Percentiles rank a stretch among this genome's conserved stretches.
Evolutionary conservation across 2,113 vertebrate species (phyloP).

Genomic region (Grammomys dolichurus): DNA sequence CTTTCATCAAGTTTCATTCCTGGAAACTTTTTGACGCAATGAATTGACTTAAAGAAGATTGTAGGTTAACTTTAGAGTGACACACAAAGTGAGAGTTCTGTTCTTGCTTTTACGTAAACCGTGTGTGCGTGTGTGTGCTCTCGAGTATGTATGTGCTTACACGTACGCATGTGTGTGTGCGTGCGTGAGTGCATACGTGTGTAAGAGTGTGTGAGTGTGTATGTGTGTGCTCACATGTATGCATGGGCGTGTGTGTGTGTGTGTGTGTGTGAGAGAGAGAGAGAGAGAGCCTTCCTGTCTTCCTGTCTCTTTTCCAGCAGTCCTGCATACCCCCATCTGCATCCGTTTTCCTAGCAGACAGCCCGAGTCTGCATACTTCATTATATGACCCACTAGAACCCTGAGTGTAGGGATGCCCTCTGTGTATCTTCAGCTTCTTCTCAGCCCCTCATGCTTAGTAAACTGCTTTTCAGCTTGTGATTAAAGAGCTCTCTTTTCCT

Average conservation of each 20-base stretch:
- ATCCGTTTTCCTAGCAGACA: not conserved
- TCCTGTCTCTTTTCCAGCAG: not conserved
- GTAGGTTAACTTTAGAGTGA: conserved; percentile 21
- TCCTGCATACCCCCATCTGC: not conserved
- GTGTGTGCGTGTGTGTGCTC: not conserved
- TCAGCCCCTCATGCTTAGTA: not conserved
- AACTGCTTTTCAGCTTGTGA: not conserved
- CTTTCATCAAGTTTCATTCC: conserved; percentile 63
- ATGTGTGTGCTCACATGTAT: not conserved
- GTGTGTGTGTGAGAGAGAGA: no score
- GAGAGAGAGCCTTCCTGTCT: not conserved
- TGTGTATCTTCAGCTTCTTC: not conserved
- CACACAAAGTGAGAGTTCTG: conserved; percentile 32
- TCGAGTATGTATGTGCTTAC: not conserved
- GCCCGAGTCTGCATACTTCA: not conserved
- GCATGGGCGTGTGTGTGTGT: no score
- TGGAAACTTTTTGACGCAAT: conserved; percentile 8
- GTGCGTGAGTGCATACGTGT: no score
- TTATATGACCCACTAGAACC: not conserved
- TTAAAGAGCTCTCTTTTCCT: not conserved
- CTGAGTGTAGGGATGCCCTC: not conserved
- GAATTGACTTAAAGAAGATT: conserved; percentile 53
- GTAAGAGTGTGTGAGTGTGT: not conserved
- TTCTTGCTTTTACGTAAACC: conserved; percentile 48
- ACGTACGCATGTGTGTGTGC: not conserved